phyloP scores from a whole-genome alignment of 2,797 vertebrate species.

The Lagocephalus sceleratus region DNA sequence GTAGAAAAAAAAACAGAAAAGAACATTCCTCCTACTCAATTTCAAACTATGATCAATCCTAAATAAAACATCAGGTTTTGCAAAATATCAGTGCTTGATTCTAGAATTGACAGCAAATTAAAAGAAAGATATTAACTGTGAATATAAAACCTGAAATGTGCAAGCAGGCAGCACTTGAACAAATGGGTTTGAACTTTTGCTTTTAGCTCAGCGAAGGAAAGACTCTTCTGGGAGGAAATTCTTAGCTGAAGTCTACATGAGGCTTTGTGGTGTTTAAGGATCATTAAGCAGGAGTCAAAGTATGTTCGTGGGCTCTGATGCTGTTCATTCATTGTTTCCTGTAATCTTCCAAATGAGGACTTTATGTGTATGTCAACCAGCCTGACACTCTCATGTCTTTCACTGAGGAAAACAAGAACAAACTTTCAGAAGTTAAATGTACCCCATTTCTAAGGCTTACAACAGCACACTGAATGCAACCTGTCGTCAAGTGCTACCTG shows the following conservation, averaged over 20 bases:
- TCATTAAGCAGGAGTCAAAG: slow-evolving; percentile 31
- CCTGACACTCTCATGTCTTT: not conserved
- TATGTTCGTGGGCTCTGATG: slow-evolving; percentile 34
- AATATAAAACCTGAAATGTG: not conserved
- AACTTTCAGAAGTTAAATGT: no score
- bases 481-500: not conserved
- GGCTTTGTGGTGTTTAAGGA: slow-evolving; percentile 38
- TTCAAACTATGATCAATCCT: slow-evolving; percentile 12
- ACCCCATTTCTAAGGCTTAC: not conserved
- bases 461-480: slow-evolving; percentile 5
- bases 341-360: slow-evolving; percentile 41
- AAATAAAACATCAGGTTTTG: not conserved
- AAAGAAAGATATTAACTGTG: slow-evolving; percentile 8
- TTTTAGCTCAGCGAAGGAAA: slow-evolving; percentile 32
- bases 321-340: slow-evolving; percentile 60
- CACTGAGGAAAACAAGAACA: no score
- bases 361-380: no score
- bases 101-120: no score
- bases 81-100: not conserved
- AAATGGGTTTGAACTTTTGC: slow-evolving; percentile 15
- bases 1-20: slow-evolving; percentile 6
- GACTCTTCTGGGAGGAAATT: slow-evolving; percentile 45
- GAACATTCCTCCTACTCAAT: slow-evolving; percentile 2
- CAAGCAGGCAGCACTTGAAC: no score
- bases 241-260: slow-evolving; percentile 23